Conservation (phyloP, 2,797 vertebrate genomes). For the Alosa sapidissima region DNA sequence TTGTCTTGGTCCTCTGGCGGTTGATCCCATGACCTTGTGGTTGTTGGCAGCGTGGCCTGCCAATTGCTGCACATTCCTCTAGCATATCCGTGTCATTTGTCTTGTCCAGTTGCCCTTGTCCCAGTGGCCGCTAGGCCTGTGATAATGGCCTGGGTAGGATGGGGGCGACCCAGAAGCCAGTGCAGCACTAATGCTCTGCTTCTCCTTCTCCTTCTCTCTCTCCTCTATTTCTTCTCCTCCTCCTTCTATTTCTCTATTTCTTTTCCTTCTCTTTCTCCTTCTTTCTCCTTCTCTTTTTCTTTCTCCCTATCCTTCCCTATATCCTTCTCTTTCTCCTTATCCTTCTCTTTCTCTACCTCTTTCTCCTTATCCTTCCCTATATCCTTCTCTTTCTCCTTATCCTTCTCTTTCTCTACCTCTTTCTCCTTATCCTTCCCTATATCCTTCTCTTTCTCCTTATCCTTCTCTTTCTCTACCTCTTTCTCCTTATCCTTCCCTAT, state of each 20-base stretch:
- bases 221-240: background rate
- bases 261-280: background rate
- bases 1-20: background rate
- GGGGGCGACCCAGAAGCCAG: background rate
- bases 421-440: no score
- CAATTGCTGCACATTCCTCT: background rate
- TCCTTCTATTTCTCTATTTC: background rate
- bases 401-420: no score
- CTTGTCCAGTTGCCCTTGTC: constrained; percentile 18
- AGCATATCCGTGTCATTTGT: background rate
- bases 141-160: background rate
- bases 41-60: background rate
- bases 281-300: background rate
- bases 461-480: no score
- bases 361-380: no score
- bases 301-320: no score
- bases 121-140: background rate
- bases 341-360: no score
- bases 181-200: background rate
- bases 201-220: background rate
- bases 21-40: background rate
- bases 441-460: no score
- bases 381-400: no score
- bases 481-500: no score
- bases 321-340: no score